Conservation (phyloP, 2,888 invertebrate species). For the Hofmannophila pseudospretella region DNA sequence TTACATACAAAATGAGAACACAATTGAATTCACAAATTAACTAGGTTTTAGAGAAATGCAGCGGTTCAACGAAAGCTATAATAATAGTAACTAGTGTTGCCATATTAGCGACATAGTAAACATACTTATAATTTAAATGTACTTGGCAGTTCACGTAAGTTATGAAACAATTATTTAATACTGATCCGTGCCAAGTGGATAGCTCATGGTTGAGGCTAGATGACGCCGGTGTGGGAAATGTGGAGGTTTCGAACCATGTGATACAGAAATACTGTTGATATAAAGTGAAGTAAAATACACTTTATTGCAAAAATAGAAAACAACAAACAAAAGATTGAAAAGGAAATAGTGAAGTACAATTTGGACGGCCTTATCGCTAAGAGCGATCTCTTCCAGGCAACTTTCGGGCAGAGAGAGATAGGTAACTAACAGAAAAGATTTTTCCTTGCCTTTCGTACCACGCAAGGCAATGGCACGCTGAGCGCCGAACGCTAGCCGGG, state of each 20-base stretch:
- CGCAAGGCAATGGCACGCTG: too few relatives aligned
- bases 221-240: conserved; percentile 3
- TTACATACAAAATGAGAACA: conserved; percentile 74
- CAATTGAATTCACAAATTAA: conserved; percentile 61
- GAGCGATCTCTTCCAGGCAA: too few relatives aligned
- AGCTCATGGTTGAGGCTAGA: conserved; percentile 26
- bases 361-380: too few relatives aligned
- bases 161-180: conserved; percentile 48
- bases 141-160: conserved; percentile 44
- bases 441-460: too few relatives aligned
- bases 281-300: too few relatives aligned
- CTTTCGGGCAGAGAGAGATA: too few relatives aligned
- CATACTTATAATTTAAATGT: conserved; percentile 36
- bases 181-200: conserved; percentile 63
- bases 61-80: conserved; percentile 61
- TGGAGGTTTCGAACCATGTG: neutral
- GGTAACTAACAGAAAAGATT: neutral
- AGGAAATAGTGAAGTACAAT: too few relatives aligned
- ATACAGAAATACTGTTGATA: neutral
- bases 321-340: too few relatives aligned
- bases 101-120: conserved; percentile 33
- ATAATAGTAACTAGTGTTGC: conserved; percentile 43
- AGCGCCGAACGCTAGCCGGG: too few relatives aligned
- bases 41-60: conserved; percentile 72
- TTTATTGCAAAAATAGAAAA: too few relatives aligned